Evolutionary conservation across 1,140 invertebrate genomes (phyloP).

Genomic region (Apis mellifera): Amel_HAv3.1 CM009943.2:5856501-5857000

Average conservation of each 20-base stretch:
- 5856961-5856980: slow-evolving; percentile 12
- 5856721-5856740: not conserved
- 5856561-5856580: slow-evolving; percentile 15
- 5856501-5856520: slow-evolving; percentile 21
- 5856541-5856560: not conserved
- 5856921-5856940: not conserved
- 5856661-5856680: not conserved
- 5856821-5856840: too few species aligned
- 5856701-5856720: not conserved
- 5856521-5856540: not conserved
- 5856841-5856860: too few species aligned
- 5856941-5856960: not conserved
- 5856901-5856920: not conserved
- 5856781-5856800: not conserved
- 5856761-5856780: not conserved
- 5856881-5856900: not conserved
- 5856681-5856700: not conserved
- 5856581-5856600: not conserved
- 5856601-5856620: not conserved
- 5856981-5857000: slow-evolving; percentile 37
- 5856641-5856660: not conserved
- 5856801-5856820: not conserved
- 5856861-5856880: too few species aligned
- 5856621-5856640: not conserved
- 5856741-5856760: not conserved